Evolutionary conservation across 2,797 vertebrate genomes (phyloP).

Genomic region (Neosalanx taihuensis): DNA sequence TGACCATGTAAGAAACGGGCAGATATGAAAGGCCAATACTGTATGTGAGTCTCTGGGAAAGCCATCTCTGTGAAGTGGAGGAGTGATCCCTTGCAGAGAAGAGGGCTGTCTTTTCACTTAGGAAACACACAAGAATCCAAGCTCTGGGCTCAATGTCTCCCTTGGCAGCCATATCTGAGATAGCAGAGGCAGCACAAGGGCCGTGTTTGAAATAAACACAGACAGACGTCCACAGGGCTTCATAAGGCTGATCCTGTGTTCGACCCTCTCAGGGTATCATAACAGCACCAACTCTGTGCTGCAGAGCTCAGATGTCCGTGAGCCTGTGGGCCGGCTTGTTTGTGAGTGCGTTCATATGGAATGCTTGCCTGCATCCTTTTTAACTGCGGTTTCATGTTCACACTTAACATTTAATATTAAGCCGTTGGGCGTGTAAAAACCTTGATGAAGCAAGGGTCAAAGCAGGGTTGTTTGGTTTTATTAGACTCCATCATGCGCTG

Average conservation of each 20-base stretch:
- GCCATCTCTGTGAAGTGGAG: slow-evolving; percentile 54
- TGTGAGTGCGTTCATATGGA: neutral
- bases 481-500: slow-evolving; percentile 26
- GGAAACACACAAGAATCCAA: slow-evolving; percentile 66
- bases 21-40: slow-evolving; percentile 43
- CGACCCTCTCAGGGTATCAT: slow-evolving; percentile 29
- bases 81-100: slow-evolving; percentile 44
- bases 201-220: slow-evolving; percentile 60
- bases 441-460: slow-evolving; percentile 15
- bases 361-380: neutral
- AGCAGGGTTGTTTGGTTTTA: slow-evolving; percentile 18
- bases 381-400: slow-evolving; percentile 39
- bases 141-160: slow-evolving; percentile 62
- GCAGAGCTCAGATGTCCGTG: neutral
- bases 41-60: slow-evolving; percentile 67
- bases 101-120: slow-evolving; percentile 69
- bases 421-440: neutral
- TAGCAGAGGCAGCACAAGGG: slow-evolving; percentile 55
- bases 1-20: slow-evolving; percentile 46
- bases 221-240: slow-evolving; percentile 45
- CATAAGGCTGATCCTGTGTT: slow-evolving; percentile 47
- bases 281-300: neutral
- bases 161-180: slow-evolving; percentile 63
- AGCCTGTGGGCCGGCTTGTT: neutral
- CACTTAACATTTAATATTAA: slow-evolving; percentile 21